A percentile compares a stretch with the other conserved stretches of the same genome.
Conservation (phyloP, 2,888 invertebrate genomes). For the Pollenia labialis region DNA sequence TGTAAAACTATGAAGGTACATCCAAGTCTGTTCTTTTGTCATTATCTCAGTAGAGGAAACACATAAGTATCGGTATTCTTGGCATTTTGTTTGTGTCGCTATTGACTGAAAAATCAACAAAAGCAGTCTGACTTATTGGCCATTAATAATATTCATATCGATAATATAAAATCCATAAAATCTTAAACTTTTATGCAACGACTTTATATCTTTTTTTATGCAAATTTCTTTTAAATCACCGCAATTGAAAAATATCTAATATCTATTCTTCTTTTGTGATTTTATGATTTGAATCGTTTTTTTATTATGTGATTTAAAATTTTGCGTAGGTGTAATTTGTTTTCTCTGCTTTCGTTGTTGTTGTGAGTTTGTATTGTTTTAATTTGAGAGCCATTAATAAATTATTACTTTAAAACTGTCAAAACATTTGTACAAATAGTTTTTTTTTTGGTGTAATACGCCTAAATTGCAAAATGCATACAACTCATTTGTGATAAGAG, state of each 20-base stretch:
- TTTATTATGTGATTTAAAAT: neutral
- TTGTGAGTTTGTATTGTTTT: neutral
- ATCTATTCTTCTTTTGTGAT: neutral
- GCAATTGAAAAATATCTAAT: neutral
- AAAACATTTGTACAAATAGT: constrained; percentile 49
- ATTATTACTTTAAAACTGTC: constrained; percentile 29
- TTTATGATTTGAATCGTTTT: neutral
- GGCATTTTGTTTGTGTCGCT: too few species aligned
- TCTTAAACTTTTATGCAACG: too few species aligned
- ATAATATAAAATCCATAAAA: too few species aligned
- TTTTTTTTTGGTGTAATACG: constrained; percentile 20
- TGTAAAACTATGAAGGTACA: too few species aligned
- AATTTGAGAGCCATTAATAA: constrained; percentile 32
- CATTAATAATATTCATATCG: neutral
- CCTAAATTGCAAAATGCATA: neutral
- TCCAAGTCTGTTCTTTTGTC: too few species aligned
- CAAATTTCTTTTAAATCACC: neutral
- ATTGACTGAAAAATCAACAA: neutral
- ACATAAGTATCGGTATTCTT: too few species aligned
- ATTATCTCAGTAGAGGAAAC: too few species aligned
- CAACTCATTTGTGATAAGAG: too few species aligned
- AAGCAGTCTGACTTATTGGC: neutral
- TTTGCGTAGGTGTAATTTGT: constrained; percentile 15
- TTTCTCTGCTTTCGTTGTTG: neutral
- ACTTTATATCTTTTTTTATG: neutral